Evolutionary conservation across 1,140 invertebrate species (phyloP).

Genomic region (Heliconius hermathena): DNA sequence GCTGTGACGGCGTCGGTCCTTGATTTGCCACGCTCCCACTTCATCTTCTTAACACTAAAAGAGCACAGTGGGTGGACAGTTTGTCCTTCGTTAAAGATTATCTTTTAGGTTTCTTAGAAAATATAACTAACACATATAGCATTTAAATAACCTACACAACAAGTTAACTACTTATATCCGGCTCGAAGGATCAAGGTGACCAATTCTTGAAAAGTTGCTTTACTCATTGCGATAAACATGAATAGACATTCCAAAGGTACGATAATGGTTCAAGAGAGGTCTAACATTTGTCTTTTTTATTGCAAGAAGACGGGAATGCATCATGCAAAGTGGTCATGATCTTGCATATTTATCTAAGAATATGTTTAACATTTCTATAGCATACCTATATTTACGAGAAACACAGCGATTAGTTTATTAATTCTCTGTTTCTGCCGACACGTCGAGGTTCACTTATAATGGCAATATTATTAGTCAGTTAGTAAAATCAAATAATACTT

Average conservation of each 20-base stretch:
- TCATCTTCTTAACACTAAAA: slow-evolving; percentile 26
- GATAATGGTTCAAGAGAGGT: slow-evolving; percentile 14
- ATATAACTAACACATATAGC: slow-evolving; percentile 14
- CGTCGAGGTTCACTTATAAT: no score
- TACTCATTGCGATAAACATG: slow-evolving; percentile 25
- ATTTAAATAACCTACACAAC: slow-evolving; percentile 15
- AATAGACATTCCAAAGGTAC: slow-evolving; percentile 22
- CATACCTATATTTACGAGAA: no score
- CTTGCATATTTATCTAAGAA: background rate
- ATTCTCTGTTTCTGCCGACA: no score
- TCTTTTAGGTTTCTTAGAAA: slow-evolving; percentile 26
- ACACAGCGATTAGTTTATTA: no score
- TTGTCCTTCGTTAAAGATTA: slow-evolving; percentile 32
- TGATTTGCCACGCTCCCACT: slow-evolving; percentile 24
- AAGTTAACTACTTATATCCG: slow-evolving; percentile 26
- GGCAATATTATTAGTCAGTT: no score
- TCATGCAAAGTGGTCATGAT: background rate
- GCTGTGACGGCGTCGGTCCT: slow-evolving; percentile 21
- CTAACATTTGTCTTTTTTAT: slow-evolving; percentile 6
- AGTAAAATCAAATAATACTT: no score
- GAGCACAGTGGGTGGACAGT: slow-evolving; percentile 26
- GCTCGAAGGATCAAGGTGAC: slow-evolving; percentile 37
- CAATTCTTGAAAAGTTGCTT: slow-evolving; percentile 27
- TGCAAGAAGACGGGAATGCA: background rate
- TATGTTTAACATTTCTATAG: background rate